These are phyloP conservation scores for Nomada ruficornis DNA, from an alignment of 2,888 invertebrate species.

Conservation along the genomic window DNA sequence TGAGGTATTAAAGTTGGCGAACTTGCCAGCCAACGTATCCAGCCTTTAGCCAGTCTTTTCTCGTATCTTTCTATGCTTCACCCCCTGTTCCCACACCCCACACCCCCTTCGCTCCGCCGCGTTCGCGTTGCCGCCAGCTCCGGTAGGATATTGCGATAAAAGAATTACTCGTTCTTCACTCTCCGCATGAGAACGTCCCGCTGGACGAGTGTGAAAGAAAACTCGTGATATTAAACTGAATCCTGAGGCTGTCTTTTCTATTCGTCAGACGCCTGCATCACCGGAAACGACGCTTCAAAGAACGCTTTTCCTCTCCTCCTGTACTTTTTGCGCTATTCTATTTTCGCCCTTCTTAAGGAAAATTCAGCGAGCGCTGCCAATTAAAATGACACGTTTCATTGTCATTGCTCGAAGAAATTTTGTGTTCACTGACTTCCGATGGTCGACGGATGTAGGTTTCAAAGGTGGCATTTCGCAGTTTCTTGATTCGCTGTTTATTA, in stretches of 20 bases:
- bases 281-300: slow-evolving; percentile 20
- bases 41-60: slow-evolving; percentile 49
- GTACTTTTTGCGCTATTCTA: neutral
- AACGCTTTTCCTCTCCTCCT: neutral
- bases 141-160: slow-evolving; percentile 70
- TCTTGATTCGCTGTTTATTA: neutral
- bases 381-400: neutral
- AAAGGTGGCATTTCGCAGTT: no score
- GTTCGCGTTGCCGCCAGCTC: slow-evolving; percentile 44
- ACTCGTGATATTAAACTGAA: slow-evolving; percentile 65
- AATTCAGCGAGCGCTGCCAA: neutral
- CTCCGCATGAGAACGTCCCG: slow-evolving; percentile 52
- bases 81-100: slow-evolving; percentile 19
- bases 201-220: slow-evolving; percentile 60
- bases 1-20: slow-evolving; percentile 73
- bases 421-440: neutral
- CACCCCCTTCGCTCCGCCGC: slow-evolving; percentile 27
- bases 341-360: neutral
- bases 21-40: slow-evolving; percentile 61
- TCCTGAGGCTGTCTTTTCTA: slow-evolving; percentile 38
- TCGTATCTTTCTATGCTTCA: slow-evolving; percentile 50
- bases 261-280: slow-evolving; percentile 33
- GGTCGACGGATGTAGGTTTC: no score
- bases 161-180: slow-evolving; percentile 66
- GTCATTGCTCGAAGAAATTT: neutral